Base-by-base conservation (phyloP, 1,140 invertebrate genomes). In the Drosophila pruinosa region DNA sequence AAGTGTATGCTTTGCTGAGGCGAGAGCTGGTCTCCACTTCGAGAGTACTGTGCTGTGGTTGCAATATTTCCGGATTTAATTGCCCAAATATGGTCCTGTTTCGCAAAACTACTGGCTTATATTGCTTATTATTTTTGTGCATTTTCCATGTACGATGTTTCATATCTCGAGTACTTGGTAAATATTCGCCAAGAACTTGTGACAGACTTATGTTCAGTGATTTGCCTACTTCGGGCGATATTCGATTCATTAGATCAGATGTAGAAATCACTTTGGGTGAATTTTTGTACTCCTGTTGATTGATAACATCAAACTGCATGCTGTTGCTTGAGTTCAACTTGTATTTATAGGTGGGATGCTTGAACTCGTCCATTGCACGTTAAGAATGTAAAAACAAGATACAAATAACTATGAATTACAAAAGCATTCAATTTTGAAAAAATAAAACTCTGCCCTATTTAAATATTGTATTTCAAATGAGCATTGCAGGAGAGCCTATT, bases 351-450 rank as follows among this genome's bases (percentile, higher is more conserved):
- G 24, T 22, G 1, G 24, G 8, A 22, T 4, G 26, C 14, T 41
- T 17, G 1, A 31, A 41, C 8, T 28, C 24, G 2, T 28, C 1
- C 31, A 24, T 38, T 24, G 31, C 12, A 47, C 12, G 14, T 48
- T 28, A 10, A 7, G 8, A 26, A 17, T 41, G 14, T 24, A 8
- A 56, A 43, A 19, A 28, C 5, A 19, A 4, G 43, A 19, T 12
- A 6, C 10, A 2, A n/a, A 31, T 10, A 50, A 34, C 19, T 17
- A 31, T 15, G 5, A 28, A 26, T 36, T 43, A 38, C 26, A 15
- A 24, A 65, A n/a, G n/a, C 43, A 47, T 47, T 47, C 10, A 47
- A 67, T 58, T 67, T 67, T 58, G 21, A 15, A 10, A 17, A 57
- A 47, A 38, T 39, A 17, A 15, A 17, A 54, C 43, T 7, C 12